Conservation (phyloP, 2,113 vertebrate species). For the Hippocampus mohnikei region DNA sequence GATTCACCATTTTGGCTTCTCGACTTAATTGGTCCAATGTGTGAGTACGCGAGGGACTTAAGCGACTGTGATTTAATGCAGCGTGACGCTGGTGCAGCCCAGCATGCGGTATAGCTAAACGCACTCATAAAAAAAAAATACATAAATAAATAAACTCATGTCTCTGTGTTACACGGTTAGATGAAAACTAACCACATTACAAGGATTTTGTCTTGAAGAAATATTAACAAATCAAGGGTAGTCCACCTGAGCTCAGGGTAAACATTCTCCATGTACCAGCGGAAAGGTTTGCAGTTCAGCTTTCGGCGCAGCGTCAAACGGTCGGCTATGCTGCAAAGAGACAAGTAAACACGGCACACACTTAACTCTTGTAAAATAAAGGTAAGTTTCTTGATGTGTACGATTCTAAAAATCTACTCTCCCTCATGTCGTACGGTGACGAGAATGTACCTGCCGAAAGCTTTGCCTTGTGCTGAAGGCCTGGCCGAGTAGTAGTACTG, state of each 20-base stretch:
- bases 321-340: constrained; percentile 79
- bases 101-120: neutral
- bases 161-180: neutral
- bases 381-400: too few species aligned
- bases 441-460: constrained; percentile 85
- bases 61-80: neutral
- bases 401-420: neutral
- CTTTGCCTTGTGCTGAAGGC: constrained; percentile 90
- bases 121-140: neutral
- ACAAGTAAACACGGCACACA: neutral
- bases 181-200: neutral
- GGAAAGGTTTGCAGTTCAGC: constrained; percentile 94
- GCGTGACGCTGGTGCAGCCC: neutral
- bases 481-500: constrained; percentile 95
- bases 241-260: constrained; percentile 92
- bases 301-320: constrained; percentile 84
- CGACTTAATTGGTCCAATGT: neutral
- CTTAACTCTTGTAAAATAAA: too few species aligned
- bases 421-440: too few species aligned
- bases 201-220: neutral
- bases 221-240: neutral
- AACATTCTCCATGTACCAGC: constrained; percentile 96
- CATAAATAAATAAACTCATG: neutral
- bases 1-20: neutral
- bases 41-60: neutral